These are phyloP conservation scores for Rhynchotus rufescens DNA, from an alignment of 2,797 vertebrate genomes.

Conservation along the genomic window DNA sequence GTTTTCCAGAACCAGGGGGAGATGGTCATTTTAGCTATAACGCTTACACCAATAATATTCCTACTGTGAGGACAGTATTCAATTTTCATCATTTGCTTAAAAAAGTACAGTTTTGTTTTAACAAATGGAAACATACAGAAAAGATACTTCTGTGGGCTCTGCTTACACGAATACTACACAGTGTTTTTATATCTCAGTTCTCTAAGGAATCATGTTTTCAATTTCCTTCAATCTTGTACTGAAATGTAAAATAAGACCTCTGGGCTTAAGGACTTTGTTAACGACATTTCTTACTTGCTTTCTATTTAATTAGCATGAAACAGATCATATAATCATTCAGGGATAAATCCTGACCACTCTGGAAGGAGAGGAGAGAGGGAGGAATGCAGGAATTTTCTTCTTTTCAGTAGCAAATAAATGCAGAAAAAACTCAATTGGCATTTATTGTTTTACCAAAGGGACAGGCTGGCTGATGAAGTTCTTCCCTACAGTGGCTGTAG, in stretches of 20 bases:
- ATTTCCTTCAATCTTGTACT: slow-evolving; percentile 47
- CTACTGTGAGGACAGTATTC: slow-evolving; percentile 39
- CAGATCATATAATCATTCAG: slow-evolving; percentile 27
- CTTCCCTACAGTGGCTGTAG: not conserved
- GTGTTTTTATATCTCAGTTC: slow-evolving; percentile 54
- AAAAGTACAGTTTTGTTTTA: slow-evolving; percentile 60
- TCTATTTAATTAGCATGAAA: slow-evolving; percentile 69
- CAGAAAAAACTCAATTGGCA: not conserved
- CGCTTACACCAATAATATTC: not conserved
- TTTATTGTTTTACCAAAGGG: not conserved
- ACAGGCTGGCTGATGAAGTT: not conserved
- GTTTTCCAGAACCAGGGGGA: not conserved
- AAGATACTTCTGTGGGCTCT: slow-evolving; percentile 62
- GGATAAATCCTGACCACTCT: slow-evolving; percentile 44
- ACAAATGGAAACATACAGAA: slow-evolving; percentile 63
- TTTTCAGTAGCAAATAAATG: not conserved
- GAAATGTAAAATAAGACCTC: slow-evolving; percentile 72
- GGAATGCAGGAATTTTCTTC: not conserved
- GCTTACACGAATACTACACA: slow-evolving; percentile 53
- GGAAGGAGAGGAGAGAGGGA: not conserved
- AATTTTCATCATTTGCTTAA: slow-evolving; percentile 63
- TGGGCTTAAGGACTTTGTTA: slow-evolving; percentile 59
- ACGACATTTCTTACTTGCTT: slow-evolving; percentile 19
- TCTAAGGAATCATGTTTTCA: slow-evolving; percentile 65
- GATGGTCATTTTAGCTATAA: not conserved